These are phyloP conservation scores for Morinoia aosen DNA, from an alignment of 2,888 invertebrate species.

Conservation along the genomic window DNA sequence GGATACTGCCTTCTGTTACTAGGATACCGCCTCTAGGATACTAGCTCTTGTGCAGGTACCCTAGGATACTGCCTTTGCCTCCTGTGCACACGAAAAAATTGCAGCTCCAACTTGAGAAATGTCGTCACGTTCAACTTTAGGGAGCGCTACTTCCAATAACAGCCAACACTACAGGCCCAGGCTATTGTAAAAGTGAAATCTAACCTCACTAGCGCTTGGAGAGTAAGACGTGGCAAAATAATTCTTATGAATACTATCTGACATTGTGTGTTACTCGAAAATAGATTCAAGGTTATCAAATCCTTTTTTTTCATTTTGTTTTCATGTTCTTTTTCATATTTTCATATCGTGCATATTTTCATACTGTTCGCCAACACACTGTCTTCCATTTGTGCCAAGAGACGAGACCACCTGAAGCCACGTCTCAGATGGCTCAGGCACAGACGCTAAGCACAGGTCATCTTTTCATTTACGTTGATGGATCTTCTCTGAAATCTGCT, in stretches of 20 bases:
- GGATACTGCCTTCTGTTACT: no score
- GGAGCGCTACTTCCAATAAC: no score
- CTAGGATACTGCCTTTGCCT: no score
- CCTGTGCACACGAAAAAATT: no score
- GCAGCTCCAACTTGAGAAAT: no score
- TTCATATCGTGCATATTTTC: background rate
- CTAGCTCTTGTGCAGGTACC: no score
- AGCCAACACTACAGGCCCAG: background rate
- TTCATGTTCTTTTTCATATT: no score
- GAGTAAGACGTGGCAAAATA: background rate
- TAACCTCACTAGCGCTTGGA: background rate
- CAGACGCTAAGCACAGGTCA: background rate
- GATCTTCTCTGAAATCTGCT: background rate
- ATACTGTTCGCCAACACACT: background rate
- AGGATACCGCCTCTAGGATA: no score
- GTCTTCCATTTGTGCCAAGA: background rate
- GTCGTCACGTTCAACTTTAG: no score
- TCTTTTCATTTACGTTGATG: background rate
- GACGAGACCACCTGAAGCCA: background rate
- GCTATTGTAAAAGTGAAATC: background rate
- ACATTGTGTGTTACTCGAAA: background rate
- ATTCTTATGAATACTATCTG: background rate
- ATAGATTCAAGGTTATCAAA: background rate
- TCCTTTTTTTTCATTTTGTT: no score
- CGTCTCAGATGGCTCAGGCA: background rate